Conservation (phyloP, 2,113 vertebrate genomes). For the Gavialis gangeticus region DNA sequence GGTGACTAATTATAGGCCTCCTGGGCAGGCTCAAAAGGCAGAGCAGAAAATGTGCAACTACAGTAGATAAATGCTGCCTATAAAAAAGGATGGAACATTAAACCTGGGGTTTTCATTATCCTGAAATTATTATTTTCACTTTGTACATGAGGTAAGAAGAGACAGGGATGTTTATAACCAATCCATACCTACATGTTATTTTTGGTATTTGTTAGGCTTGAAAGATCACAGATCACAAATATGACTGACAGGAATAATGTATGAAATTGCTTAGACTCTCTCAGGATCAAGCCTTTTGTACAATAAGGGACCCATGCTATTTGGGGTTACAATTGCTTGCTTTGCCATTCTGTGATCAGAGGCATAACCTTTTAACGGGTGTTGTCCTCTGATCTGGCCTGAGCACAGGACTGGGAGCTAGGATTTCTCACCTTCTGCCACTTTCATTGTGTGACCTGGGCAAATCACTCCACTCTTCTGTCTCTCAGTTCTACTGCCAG, state of each 20-base stretch:
- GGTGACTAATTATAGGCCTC: neutral
- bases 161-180: neutral
- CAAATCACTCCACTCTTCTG: neutral
- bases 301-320: neutral
- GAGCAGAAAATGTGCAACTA: neutral
- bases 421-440: neutral
- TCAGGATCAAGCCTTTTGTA: neutral
- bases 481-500: neutral
- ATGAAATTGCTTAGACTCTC: neutral
- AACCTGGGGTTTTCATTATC: neutral
- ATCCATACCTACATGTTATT: accelerated
- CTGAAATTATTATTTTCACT: neutral
- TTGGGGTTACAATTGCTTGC: neutral
- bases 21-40: neutral
- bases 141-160: neutral
- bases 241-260: neutral
- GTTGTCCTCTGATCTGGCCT: neutral
- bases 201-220: neutral
- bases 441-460: neutral
- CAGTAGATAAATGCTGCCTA: neutral
- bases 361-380: neutral
- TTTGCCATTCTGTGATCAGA: neutral
- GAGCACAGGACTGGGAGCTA: accelerated
- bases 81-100: neutral
- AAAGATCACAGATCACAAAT: neutral